A percentile compares a stretch with the other conserved stretches of the same genome.
These are phyloP conservation scores for Spilogale gracilis DNA, from an alignment of 2,113 vertebrate species.

Conservation along the genomic window DNA sequence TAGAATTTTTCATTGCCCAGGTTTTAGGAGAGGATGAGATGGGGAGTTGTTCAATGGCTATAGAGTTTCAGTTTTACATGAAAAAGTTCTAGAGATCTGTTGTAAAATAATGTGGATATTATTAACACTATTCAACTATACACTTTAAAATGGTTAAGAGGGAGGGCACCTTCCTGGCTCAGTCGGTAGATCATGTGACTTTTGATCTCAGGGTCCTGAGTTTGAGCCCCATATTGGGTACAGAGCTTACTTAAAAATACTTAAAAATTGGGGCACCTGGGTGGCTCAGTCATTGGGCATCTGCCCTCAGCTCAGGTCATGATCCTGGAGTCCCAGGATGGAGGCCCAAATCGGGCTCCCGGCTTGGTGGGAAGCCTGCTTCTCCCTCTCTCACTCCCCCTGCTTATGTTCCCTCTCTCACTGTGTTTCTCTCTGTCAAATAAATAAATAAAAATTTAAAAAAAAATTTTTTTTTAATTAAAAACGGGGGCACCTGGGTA, in stretches of 20 bases:
- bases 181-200: neutral
- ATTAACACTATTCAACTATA: neutral
- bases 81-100: neutral
- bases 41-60: neutral
- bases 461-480: neutral
- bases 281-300: too few relatives aligned
- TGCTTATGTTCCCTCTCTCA: too few relatives aligned
- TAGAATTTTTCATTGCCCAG: neutral
- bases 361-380: too few relatives aligned
- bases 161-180: neutral
- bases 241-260: neutral
- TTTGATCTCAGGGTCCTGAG: neutral
- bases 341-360: too few relatives aligned
- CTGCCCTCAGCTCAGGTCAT: too few relatives aligned
- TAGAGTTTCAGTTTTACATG: neutral
- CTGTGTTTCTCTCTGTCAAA: too few relatives aligned
- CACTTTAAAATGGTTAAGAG: neutral
- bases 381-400: too few relatives aligned
- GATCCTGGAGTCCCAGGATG: too few relatives aligned
- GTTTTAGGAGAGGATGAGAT: neutral
- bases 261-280: neutral
- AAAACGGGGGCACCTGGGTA: too few relatives aligned
- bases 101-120: neutral
- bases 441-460: too few relatives aligned
- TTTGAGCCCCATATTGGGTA: neutral